A percentile compares a stretch with the other conserved stretches of the same genome.
Conservation (phyloP, 2,113 vertebrate genomes). For the Rhinoderma darwinii region DNA sequence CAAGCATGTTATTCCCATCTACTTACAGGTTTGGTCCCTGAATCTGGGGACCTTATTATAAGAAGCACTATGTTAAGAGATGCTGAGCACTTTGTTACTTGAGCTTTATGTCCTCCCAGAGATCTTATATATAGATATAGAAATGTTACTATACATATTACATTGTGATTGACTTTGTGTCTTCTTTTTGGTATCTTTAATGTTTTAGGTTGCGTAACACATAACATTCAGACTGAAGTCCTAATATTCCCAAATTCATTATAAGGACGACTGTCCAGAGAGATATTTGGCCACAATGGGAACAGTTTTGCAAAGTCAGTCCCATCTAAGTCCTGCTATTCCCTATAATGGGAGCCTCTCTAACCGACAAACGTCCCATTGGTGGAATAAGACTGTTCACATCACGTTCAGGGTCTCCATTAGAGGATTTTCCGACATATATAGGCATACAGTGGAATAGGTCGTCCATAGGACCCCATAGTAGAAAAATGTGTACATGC, state of each 20-base stretch:
- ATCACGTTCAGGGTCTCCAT: no score
- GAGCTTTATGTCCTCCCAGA: neutral
- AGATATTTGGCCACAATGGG: neutral
- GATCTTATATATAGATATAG: neutral
- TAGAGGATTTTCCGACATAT: no score
- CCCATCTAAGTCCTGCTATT: neutral
- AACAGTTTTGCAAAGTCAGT: neutral
- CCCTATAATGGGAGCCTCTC: neutral
- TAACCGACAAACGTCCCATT: neutral
- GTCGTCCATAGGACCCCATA: no score
- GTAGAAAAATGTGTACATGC: no score
- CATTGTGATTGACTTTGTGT: no score
- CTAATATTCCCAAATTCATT: neutral
- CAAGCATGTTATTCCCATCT: neutral
- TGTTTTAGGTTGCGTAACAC: no score
- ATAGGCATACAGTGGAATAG: no score
- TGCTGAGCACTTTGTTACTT: neutral
- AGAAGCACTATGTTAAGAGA: neutral
- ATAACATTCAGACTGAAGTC: neutral
- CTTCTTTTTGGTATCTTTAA: no score
- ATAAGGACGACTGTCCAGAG: no score
- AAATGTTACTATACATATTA: no score
- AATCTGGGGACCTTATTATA: neutral
- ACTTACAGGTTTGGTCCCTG: neutral
- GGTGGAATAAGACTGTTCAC: no score